Evolutionary conservation across 2,797 vertebrate species (phyloP).

Genomic region (Anas georgica): DNA sequence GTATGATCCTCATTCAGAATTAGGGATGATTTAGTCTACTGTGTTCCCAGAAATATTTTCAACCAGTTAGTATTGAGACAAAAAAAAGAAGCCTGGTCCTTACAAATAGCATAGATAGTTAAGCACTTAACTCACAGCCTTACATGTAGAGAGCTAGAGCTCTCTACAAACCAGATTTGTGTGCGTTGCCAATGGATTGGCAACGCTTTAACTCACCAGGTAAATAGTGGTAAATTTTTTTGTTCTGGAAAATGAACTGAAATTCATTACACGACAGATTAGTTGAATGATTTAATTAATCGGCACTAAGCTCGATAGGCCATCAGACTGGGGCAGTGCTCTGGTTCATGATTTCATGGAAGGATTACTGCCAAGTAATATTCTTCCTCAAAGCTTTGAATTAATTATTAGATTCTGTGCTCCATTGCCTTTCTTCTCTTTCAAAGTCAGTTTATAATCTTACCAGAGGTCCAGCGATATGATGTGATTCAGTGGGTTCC

Average conservation of each 20-base stretch:
- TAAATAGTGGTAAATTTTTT: background rate
- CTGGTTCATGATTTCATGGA: background rate
- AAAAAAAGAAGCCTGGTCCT: accelerated
- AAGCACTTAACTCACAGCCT: background rate
- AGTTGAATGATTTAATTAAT: background rate
- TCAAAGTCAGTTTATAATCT: background rate
- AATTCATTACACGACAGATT: background rate
- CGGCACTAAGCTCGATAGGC: background rate
- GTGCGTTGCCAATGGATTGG: accelerated
- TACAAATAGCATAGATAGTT: accelerated
- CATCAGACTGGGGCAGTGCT: background rate
- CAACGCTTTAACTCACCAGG: background rate
- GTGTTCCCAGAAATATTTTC: accelerated
- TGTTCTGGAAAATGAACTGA: background rate
- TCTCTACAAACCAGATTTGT: background rate
- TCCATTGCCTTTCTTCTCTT: background rate
- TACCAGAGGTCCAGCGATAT: background rate
- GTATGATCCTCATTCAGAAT: accelerated
- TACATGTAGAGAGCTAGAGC: accelerated
- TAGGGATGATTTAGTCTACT: accelerated
- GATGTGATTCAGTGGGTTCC: background rate
- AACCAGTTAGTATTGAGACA: no score
- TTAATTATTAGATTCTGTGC: background rate
- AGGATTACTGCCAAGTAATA: background rate
- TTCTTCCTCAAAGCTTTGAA: background rate